phyloP scores from a whole-genome alignment of 2,113 vertebrate species.

The Carollia perspicillata region DNA sequence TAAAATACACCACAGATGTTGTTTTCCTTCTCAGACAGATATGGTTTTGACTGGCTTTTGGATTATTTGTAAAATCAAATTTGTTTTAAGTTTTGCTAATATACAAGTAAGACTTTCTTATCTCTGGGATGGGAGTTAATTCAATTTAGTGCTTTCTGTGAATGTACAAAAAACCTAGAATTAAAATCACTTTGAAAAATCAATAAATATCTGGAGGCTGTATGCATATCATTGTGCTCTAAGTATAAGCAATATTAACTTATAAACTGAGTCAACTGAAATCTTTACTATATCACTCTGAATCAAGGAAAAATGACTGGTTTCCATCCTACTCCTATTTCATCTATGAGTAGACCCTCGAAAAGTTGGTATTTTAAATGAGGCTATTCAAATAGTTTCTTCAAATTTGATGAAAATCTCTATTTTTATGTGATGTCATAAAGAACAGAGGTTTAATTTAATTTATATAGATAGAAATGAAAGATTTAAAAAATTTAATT shows the following conservation, averaged over 20 bases:
- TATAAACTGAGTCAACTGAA: not conserved
- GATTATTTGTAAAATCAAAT: not conserved
- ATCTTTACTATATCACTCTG: not conserved
- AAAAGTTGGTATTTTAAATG: conserved; percentile 29
- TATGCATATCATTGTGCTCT: not conserved
- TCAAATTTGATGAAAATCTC: not conserved
- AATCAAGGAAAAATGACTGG: conserved; percentile 16
- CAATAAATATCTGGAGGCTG: not conserved
- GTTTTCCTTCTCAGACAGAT: not conserved
- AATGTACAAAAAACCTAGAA: not conserved
- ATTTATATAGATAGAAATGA: not conserved
- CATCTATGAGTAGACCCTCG: not conserved
- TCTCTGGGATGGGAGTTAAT: not conserved
- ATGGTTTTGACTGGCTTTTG: not conserved
- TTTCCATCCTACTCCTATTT: not conserved
- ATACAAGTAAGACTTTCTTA: not conserved
- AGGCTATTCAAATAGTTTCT: not conserved
- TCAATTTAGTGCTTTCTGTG: conserved; percentile 3
- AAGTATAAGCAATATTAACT: conserved; percentile 19
- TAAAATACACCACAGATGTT: not conserved
- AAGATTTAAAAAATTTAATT: conserved; percentile 13
- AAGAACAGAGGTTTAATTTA: conserved; percentile 8
- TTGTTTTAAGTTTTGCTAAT: not conserved
- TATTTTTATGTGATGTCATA: not conserved
- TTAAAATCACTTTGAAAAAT: conserved; percentile 41